phyloP scores from a whole-genome alignment of 2,888 invertebrate genomes.

The Anoplius nigerrimus region DNA sequence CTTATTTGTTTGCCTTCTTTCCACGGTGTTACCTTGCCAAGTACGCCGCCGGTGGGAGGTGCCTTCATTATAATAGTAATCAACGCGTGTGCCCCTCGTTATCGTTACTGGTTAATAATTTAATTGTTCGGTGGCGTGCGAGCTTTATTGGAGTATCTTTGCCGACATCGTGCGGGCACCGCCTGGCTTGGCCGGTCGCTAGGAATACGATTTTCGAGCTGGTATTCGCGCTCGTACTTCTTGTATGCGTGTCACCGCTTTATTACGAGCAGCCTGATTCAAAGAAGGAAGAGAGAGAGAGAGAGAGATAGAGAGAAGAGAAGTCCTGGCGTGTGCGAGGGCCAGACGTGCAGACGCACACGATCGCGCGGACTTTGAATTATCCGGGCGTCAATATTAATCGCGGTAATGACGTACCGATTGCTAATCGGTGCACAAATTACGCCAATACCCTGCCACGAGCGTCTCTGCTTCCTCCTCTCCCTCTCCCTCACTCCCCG shows the following conservation, averaged over 20 bases:
- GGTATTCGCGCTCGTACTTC: background rate
- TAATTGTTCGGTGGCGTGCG: slow-evolving; percentile 74
- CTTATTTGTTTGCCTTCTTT: slow-evolving; percentile 37
- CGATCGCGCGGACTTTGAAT: slow-evolving; percentile 26
- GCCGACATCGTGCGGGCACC: slow-evolving; percentile 59
- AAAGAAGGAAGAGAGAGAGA: background rate
- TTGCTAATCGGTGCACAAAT: slow-evolving; percentile 53
- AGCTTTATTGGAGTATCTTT: slow-evolving; percentile 71
- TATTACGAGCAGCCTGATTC: background rate
- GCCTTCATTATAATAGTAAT: slow-evolving; percentile 67
- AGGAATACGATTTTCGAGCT: background rate
- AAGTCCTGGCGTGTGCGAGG: background rate
- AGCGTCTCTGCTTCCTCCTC: slow-evolving; percentile 31
- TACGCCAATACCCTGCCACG: slow-evolving; percentile 44
- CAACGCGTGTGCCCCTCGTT: slow-evolving; percentile 66
- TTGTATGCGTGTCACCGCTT: slow-evolving; percentile 3
- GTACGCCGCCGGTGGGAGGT: slow-evolving; percentile 12
- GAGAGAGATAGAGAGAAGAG: too few species aligned
- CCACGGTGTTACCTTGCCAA: slow-evolving; percentile 27
- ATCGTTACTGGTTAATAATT: slow-evolving; percentile 73
- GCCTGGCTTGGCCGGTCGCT: slow-evolving; percentile 7
- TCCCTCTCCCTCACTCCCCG: slow-evolving; percentile 13
- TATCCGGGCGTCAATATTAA: slow-evolving; percentile 51
- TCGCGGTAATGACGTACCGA: slow-evolving; percentile 53
- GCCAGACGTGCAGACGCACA: slow-evolving; percentile 8